Percentiles rank a stretch among this genome's conserved stretches.
Evolutionary conservation across 1,140 invertebrate genomes (phyloP).

Genomic region (Hylyphantes graminicola): DNA sequence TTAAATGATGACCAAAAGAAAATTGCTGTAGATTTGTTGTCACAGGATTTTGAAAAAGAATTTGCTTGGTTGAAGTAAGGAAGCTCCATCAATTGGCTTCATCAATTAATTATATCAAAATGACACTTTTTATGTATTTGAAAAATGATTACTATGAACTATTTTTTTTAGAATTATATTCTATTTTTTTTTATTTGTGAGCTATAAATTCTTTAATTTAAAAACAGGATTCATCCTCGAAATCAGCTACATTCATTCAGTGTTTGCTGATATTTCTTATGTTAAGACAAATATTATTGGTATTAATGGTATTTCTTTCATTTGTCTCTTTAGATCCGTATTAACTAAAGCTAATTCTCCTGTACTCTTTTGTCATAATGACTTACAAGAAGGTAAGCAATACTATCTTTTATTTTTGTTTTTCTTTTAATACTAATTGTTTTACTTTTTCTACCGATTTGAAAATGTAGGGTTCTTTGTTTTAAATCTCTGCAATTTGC

Average conservation of each 20-base stretch:
- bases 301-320: not conserved
- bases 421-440: not conserved
- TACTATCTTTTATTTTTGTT: not conserved
- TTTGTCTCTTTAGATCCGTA: not conserved
- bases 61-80: constrained; percentile 74
- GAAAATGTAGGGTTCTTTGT: not conserved
- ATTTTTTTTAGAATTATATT: too few species aligned
- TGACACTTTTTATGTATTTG: too few species aligned
- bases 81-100: not conserved
- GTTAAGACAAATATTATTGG: too few species aligned
- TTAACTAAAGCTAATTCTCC: constrained; percentile 73
- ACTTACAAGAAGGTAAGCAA: constrained; percentile 90
- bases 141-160: too few species aligned
- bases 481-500: not conserved
- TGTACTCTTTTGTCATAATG: constrained; percentile 97
- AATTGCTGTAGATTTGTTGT: constrained; percentile 62
- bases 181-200: too few species aligned
- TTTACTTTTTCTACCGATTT: constrained; percentile 60
- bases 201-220: too few species aligned
- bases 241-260: too few species aligned
- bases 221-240: too few species aligned
- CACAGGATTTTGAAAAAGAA: constrained; percentile 75
- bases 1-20: constrained; percentile 56
- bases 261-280: too few species aligned
- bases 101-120: too few species aligned